These are phyloP conservation scores for Melanotus villosus DNA, from an alignment of 2,888 invertebrate species.

Conservation along the genomic window DNA sequence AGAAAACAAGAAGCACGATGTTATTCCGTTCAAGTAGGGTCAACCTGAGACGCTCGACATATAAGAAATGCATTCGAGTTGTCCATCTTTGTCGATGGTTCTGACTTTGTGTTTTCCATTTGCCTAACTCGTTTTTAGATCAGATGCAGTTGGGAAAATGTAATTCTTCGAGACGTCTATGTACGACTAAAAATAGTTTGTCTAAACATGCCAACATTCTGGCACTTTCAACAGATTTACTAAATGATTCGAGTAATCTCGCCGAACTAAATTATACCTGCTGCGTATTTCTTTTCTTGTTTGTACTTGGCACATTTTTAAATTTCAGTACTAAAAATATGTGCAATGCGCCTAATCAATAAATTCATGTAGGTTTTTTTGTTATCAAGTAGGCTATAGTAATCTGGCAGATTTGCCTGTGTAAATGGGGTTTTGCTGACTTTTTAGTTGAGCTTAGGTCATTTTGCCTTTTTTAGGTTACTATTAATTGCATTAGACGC, in stretches of 20 bases:
- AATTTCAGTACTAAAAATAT: too few species aligned
- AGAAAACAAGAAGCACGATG: slow-evolving; percentile 39
- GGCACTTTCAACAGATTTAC: not conserved
- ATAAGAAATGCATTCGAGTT: slow-evolving; percentile 4
- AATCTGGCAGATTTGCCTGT: too few species aligned
- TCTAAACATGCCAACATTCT: not conserved
- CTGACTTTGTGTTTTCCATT: not conserved
- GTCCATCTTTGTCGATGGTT: slow-evolving; percentile 17
- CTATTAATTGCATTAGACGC: too few species aligned
- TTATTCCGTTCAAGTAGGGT: slow-evolving; percentile 46
- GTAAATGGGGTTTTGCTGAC: too few species aligned
- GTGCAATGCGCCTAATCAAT: too few species aligned
- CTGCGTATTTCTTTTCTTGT: not conserved
- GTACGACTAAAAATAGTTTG: slow-evolving; percentile 6
- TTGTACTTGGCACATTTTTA: too few species aligned
- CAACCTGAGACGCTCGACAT: slow-evolving; percentile 40
- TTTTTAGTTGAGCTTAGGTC: too few species aligned
- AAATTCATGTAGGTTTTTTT: too few species aligned
- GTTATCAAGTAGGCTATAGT: too few species aligned
- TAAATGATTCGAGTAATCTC: not conserved
- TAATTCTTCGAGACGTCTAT: not conserved
- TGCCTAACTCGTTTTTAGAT: slow-evolving; percentile 11
- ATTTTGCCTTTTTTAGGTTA: too few species aligned
- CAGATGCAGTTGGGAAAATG: not conserved
- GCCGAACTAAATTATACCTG: not conserved